Conservation (phyloP, 2,113 vertebrate species). For the Zapus hudsonius region DNA sequence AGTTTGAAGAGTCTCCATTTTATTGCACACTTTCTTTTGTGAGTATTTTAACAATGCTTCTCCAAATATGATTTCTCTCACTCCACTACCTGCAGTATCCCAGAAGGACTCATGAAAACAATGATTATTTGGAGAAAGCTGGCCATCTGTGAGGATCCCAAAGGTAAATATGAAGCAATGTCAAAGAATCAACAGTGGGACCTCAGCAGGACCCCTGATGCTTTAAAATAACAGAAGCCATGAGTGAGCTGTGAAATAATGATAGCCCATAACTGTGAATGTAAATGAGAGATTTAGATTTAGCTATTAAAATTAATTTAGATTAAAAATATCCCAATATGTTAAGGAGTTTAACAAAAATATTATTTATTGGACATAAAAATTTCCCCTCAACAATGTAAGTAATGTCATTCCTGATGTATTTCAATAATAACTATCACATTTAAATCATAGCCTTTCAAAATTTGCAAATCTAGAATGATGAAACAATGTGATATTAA, state of each 20-base stretch:
- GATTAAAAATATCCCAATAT: background rate
- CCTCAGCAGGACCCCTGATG: constrained; percentile 30
- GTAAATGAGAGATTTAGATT: constrained; percentile 50
- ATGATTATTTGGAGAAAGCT: constrained; percentile 34
- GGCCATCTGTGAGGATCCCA: constrained; percentile 52
- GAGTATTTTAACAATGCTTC: background rate
- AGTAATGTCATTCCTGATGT: background rate
- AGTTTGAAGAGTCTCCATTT: background rate
- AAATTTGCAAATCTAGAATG: constrained; percentile 35
- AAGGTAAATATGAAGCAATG: constrained; percentile 51
- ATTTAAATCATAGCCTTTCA: constrained; percentile 29
- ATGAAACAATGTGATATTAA: background rate
- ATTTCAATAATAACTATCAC: constrained; percentile 22
- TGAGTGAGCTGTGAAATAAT: constrained; percentile 58
- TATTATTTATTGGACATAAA: background rate
- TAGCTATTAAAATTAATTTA: background rate
- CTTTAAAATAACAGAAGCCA: constrained; percentile 45
- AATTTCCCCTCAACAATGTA: background rate
- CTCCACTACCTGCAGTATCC: background rate
- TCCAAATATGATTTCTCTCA: constrained; percentile 3
- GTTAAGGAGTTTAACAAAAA: background rate
- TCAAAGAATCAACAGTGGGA: constrained; percentile 55
- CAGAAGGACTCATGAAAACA: constrained; percentile 45
- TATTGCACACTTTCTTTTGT: background rate
- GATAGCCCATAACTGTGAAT: constrained; percentile 42